A percentile compares a stretch with the other conserved stretches of the same genome.
Conservation (phyloP, 2,797 vertebrate genomes). For the Jordanella pulchra region DNA sequence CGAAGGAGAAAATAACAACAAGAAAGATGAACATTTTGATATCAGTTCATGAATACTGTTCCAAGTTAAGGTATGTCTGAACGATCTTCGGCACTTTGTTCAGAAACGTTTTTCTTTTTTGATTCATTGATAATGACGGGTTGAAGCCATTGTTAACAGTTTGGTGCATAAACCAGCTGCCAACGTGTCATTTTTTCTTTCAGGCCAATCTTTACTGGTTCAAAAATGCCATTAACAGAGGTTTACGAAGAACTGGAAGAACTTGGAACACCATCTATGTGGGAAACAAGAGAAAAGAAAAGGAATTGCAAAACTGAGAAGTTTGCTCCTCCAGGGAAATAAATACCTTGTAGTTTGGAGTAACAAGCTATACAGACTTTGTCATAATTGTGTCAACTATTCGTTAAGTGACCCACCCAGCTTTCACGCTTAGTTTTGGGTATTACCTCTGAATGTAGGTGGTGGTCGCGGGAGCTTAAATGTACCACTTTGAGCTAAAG, state of each 20-base stretch:
- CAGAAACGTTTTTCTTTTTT: no score
- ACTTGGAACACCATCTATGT: slow-evolving; percentile 37
- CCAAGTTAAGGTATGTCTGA: not conserved
- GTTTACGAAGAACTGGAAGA: slow-evolving; percentile 45
- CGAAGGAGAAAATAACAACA: not conserved
- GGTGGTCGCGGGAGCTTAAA: slow-evolving; percentile 73
- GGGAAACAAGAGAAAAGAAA: not conserved
- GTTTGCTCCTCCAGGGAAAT: not conserved
- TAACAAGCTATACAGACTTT: not conserved
- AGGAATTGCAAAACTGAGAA: no score
- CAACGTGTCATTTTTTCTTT: not conserved
- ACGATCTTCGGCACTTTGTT: not conserved
- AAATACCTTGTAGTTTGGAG: not conserved
- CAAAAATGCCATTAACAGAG: not conserved
- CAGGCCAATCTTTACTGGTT: slow-evolving; percentile 7
- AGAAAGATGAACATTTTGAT: not conserved
- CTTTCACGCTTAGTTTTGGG: not conserved
- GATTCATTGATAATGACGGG: not conserved
- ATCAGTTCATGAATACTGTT: not conserved
- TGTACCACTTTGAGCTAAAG: slow-evolving; percentile 78
- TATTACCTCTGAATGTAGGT: slow-evolving; percentile 68
- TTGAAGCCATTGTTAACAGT: not conserved
- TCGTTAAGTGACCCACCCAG: not conserved
- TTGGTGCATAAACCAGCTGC: not conserved
- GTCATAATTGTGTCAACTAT: no score